phyloP scores from a whole-genome alignment of 2,113 vertebrate species.

The Chaetodon auriga region DNA sequence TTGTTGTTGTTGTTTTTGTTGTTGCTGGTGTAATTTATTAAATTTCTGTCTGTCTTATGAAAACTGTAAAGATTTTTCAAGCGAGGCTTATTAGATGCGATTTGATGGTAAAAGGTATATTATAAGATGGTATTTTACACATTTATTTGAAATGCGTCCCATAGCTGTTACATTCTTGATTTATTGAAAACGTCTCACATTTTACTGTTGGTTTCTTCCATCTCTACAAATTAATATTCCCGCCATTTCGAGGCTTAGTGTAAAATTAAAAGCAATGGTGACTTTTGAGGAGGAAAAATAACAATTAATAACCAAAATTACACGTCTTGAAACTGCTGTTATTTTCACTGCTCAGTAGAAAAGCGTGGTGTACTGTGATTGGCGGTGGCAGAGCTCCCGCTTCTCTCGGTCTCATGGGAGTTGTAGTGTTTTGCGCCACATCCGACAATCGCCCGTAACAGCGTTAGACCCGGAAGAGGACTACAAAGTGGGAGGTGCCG shows the following conservation, averaged over 20 bases:
- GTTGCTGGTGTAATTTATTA: too few relatives aligned
- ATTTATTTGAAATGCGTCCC: not conserved
- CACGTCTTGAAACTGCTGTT: not conserved
- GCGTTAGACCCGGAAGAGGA: not conserved
- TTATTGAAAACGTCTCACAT: not conserved
- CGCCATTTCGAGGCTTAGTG: not conserved
- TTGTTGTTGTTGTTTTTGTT: too few relatives aligned
- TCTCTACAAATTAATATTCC: not conserved
- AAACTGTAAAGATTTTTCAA: too few relatives aligned
- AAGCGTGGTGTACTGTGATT: slow-evolving; percentile 82
- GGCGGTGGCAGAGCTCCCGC: slow-evolving; percentile 35
- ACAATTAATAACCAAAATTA: not conserved
- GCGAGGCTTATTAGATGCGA: not conserved
- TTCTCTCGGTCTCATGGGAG: not conserved
- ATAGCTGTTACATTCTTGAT: not conserved
- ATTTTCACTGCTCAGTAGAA: slow-evolving; percentile 23
- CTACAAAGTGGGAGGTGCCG: slow-evolving; percentile 30
- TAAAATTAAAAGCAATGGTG: not conserved
- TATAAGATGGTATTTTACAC: not conserved
- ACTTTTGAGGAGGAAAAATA: too few relatives aligned
- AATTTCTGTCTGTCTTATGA: too few relatives aligned
- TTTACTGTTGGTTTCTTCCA: too few relatives aligned
- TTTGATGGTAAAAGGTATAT: too few relatives aligned
- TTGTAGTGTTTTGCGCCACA: slow-evolving; percentile 69
- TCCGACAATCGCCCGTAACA: rapidly evolving